A percentile compares a stretch with the other conserved stretches of the same genome.
Conservation (phyloP, 2,888 invertebrate species). For the Nomada ferruginata region DNA sequence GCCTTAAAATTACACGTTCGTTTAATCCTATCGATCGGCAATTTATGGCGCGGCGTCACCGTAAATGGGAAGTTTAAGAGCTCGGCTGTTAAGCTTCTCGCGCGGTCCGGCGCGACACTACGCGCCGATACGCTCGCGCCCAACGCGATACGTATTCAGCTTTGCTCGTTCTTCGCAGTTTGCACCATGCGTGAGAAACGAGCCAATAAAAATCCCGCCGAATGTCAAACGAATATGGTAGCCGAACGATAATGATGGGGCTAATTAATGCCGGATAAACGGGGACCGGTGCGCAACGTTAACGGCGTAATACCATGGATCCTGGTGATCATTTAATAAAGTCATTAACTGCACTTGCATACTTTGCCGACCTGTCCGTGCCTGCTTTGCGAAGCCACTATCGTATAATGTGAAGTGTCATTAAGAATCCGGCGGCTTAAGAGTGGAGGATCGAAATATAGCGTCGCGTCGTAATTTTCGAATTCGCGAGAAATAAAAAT, state of each 20-base stretch:
- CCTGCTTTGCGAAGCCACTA: background rate
- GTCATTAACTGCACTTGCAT: slow-evolving; percentile 18
- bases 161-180: slow-evolving; percentile 36
- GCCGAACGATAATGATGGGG: slow-evolving; percentile 36
- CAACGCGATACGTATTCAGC: background rate
- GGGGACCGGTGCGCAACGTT: background rate
- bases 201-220: slow-evolving; percentile 51
- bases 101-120: background rate
- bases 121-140: slow-evolving; percentile 8
- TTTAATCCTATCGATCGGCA: slow-evolving; percentile 63
- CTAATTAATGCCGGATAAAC: slow-evolving; percentile 54
- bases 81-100: slow-evolving; percentile 50
- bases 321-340: slow-evolving; percentile 40
- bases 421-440: too few relatives aligned
- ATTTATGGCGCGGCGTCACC: slow-evolving; percentile 57
- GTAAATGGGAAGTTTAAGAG: slow-evolving; percentile 67
- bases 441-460: too few relatives aligned
- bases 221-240: slow-evolving; percentile 42
- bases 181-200: slow-evolving; percentile 54
- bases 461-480: too few relatives aligned
- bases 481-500: too few relatives aligned
- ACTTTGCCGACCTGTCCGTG: background rate
- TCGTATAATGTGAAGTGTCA: background rate
- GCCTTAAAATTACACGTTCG: slow-evolving; percentile 61
- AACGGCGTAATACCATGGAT: slow-evolving; percentile 26